Base-by-base conservation (phyloP, 2,113 vertebrate genomes). In the Bos taurus region DNA sequence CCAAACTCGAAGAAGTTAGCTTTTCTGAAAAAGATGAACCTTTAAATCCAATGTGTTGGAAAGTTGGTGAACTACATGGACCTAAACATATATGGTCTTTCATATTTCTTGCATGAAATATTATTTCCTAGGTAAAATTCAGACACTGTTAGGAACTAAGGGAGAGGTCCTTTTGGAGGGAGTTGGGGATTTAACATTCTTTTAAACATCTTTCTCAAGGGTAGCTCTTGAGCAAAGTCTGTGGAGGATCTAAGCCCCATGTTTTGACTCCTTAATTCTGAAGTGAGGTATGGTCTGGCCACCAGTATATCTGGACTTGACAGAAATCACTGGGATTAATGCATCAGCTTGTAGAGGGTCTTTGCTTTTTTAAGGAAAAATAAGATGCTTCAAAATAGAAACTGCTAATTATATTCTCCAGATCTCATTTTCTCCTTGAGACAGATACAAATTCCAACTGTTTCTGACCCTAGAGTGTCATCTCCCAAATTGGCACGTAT, bases 381-480 rank as follows among this genome's bases (percentile, higher is more conserved):
- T 60, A 84, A 95, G 36, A 83, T 19, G 84, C 60, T 95, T 96
- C 64, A 94, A 96, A 97, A 88, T 91, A 93, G 90, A 94, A 98
- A 93, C 59, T 88, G 50, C 74, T 95, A 88, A 96, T 97, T 97
- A 52, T 57, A 90, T 85, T 94, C 67, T 40, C 33, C 52, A 92
- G 62, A 84, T 95, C 78, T 93, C 6, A 80, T 90, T 84, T 96
- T 91, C 64, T 97, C 48, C 85, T 98, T 85, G 62, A 97, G 59
- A 67, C 87, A 91, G 62, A 89, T 36, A 91, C 52, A 97, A 57
- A 96, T 95, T 56, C 57, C 62, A 95, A 94, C 78, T 67, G 78
- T 92, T 97, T 97, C 80, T 97, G 96, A 98, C 93, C 97, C 95
- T 95, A 50, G 36, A 33, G 26, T 78, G 33, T 60, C 40, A 36